Evolutionary conservation across 2,797 vertebrate species (phyloP).

Genomic region (Lepilemur ruficaudatus): DNA sequence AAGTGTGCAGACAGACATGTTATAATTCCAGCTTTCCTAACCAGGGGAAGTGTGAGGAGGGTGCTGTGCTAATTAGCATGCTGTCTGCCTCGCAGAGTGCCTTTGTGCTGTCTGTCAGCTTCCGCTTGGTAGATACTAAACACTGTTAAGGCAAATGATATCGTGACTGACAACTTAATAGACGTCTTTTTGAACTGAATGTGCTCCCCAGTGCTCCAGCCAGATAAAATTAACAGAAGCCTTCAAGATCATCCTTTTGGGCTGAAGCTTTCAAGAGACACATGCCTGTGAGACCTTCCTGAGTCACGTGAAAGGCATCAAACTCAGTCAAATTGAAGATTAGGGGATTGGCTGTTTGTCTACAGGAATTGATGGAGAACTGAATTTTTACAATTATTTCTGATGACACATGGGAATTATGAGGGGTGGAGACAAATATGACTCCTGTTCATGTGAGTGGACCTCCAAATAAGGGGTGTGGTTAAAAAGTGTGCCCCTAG

Average conservation of each 20-base stretch:
- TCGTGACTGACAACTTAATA: slow-evolving; percentile 77
- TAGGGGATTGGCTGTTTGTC: not conserved
- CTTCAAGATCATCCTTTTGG: slow-evolving; percentile 43
- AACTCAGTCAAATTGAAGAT: not conserved
- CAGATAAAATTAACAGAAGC: slow-evolving; percentile 56
- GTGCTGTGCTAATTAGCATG: slow-evolving; percentile 64
- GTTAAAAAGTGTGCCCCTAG: not conserved
- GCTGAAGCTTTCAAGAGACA: not conserved
- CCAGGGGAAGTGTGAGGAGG: not conserved
- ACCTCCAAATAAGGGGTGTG: not conserved
- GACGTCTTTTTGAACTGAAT: slow-evolving; percentile 60
- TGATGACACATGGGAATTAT: slow-evolving; percentile 11
- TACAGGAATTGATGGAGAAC: not conserved
- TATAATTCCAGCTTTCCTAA: slow-evolving; percentile 28
- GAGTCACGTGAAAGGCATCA: not conserved
- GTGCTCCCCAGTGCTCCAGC: slow-evolving; percentile 38
- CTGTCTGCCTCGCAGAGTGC: slow-evolving; percentile 42
- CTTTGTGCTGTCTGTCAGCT: slow-evolving; percentile 68
- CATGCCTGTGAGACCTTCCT: not conserved
- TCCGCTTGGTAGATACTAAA: slow-evolving; percentile 55
- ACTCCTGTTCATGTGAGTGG: not conserved
- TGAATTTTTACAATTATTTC: not conserved
- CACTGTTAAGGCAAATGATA: slow-evolving; percentile 65
- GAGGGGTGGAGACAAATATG: not conserved
- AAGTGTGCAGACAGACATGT: slow-evolving; percentile 37